Base-by-base conservation (phyloP, 2,797 vertebrate species). In the Sebastolobus altivelis region DNA sequence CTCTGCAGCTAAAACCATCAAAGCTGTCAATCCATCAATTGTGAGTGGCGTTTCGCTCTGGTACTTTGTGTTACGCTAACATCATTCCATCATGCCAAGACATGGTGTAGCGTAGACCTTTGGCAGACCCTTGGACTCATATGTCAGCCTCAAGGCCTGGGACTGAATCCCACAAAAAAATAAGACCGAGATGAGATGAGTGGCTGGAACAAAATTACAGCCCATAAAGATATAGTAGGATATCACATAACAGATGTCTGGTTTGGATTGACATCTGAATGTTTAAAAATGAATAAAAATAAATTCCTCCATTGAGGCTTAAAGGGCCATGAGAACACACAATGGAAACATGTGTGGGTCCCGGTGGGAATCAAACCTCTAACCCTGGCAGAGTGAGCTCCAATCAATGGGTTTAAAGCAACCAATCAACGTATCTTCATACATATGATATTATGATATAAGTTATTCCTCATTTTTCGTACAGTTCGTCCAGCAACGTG, bases 231-330 rank as follows among this genome's bases (percentile, higher is more conserved):
- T 75, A 75, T 31, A 61, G 46, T 69, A 76, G 27, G 70, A 75
- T 88, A 80, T 90, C 40, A 20, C 46, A 70, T 79, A 87, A 65
- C 75, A 75, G 49, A 74, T 58, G 77, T 80, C 79, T 82, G 88
- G 82, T 87, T 91, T 88, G 82, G 79, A 80, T 60, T 80, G 77
- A 89, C 69, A 43, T 90, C 58, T 82, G 66, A 83, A 81, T 67
- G 65, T 81, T 80, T 71, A 8, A 60, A 79, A 77, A 59, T 31
- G 25, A 62, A 67, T 52, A 76, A 71, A 84, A 63, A 75, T 29
- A 46, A 54, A 77, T 22, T 35, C 10, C 59, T 78, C 58, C 18
- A 2, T n/a, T 65, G 61, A 68, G 61, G 55, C 60, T 71, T 80
- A n/a, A 77, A 73, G 78, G 72, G 55, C 68, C 66, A 38, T 1